Evolutionary conservation across 2,888 invertebrate species (phyloP).

Genomic region (Leptopilina syphax): DNA sequence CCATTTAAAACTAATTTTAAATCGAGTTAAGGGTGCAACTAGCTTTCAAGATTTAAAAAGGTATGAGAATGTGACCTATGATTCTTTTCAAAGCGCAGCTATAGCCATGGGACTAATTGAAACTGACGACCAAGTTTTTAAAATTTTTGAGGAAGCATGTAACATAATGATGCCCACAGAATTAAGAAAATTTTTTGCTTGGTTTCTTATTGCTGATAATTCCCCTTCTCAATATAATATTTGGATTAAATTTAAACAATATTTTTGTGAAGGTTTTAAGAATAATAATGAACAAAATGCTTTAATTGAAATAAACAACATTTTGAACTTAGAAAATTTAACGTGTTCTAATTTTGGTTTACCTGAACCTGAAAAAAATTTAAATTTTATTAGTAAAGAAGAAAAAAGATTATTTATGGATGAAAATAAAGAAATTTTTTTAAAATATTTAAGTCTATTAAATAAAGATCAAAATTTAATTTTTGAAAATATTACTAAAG

Average conservation of each 20-base stretch:
- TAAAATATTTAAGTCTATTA: neutral
- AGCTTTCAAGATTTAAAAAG: too few relatives aligned
- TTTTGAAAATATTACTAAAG: neutral
- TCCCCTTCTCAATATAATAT: neutral
- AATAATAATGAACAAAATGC: constrained; percentile 25
- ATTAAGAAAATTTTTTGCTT: too few relatives aligned
- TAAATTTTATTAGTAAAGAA: too few relatives aligned
- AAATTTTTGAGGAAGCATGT: too few relatives aligned
- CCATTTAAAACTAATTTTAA: too few relatives aligned
- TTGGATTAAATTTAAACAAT: constrained; percentile 15
- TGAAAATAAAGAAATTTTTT: neutral
- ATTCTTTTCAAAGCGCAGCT: too few relatives aligned
- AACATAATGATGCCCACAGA: too few relatives aligned
- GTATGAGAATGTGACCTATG: too few relatives aligned
- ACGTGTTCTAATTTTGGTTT: constrained; percentile 41
- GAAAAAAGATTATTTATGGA: neutral
- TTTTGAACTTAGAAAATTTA: constrained; percentile 37
- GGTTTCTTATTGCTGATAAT: too few relatives aligned
- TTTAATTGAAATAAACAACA: constrained; percentile 25
- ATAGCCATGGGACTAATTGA: too few relatives aligned
- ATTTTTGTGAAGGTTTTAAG: constrained; percentile 39
- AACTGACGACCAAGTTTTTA: too few relatives aligned
- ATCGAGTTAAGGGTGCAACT: too few relatives aligned
- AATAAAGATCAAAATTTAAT: neutral
- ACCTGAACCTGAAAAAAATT: constrained; percentile 16